Base-by-base conservation (phyloP, 2,888 invertebrate species). In the Ecdyonurus torrentis region DNA sequence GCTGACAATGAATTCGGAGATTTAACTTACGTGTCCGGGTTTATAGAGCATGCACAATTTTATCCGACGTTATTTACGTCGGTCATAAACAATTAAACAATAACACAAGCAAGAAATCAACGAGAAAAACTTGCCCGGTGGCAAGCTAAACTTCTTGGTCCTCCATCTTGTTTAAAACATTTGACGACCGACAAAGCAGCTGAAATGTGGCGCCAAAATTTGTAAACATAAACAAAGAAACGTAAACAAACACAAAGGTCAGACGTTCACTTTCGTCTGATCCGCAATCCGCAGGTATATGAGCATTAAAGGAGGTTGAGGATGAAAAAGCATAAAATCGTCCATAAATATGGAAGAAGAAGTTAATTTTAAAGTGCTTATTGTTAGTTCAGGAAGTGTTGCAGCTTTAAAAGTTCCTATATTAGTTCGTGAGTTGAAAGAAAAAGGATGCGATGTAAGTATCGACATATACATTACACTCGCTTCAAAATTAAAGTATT, bases 401-500 rank as follows among this genome's bases (percentile, higher is more conserved):
- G 99, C 99, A 59, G 84, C 94, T 19, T 85, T 98, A 60, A 98
- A 98, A 79, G 75, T 95, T 66, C 86, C 90, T 0, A 70, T 82
- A 66, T 73, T 98, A 67, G 77, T 91, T 15, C 76, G 83, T 50
- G 75, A 78, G 67, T 73, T 89, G 22, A 71, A 74, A 69, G 70
- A 75, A 25, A 70, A 75, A 61, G 71, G 73, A 61, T 65, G 53
- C 66, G 59, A 64, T 58, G 63, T 67, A 20, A 22, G 63, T 23
- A n/a, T n/a, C n/a, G n/a, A n/a, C n/a, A n/a, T n/a, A n/a, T n/a
- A n/a, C n/a, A n/a, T n/a, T n/a, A n/a, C n/a, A n/a, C n/a, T n/a
- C n/a, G n/a, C n/a, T n/a, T n/a, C n/a, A n/a, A n/a, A n/a, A n/a
- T n/a, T n/a, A n/a, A n/a, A n/a, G n/a, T n/a, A n/a, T n/a, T n/a